Base-by-base conservation (phyloP, 1,140 invertebrate genomes). In the Proctacanthus coquilletti region DNA sequence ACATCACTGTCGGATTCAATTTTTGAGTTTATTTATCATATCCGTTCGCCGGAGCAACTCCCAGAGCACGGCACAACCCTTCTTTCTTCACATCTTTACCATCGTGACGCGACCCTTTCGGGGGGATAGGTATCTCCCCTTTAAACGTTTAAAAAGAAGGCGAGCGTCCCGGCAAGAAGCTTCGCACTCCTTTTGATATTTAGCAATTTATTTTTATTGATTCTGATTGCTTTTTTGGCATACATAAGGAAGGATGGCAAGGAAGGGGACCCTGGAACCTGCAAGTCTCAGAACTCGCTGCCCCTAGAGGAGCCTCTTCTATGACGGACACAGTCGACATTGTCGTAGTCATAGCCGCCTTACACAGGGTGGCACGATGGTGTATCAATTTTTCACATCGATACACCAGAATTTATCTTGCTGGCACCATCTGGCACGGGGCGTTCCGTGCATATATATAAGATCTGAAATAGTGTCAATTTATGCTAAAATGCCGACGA, bases 381-480 rank as follows among this genome's bases (percentile, higher is more conserved):
- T 33, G 15, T 15, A 33, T 33, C 14, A 33, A 33, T 33, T 33
- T 33, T 14, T 33, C 31, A 33, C 31, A 33, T 9, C 31, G 15
- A 33, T 33, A 10, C 14, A 33, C 17, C 17, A 6, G n/a, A 13
- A 18, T 6, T 33, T 35, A 35, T 35, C 34, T 15, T 6, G 10
- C 11, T 6, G 6, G 20, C 17, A 35, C 34, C 34, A 35, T 35
- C 34, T 35, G 34, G 34, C 18, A 35, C 19, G 17, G 34, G 34
- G 34, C 34, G 34, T 35, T 35, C 17, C 10, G 17, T 35, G 34
- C 34, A 35, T 35, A 35, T 17, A 35, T 27, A 9, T 35, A n/a
- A 35, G 6, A 35, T 35, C 34, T 35, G 18, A 35, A 35, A 35
- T 35, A 35, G 34, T 35, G 34, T 35, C 34, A 35, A 35, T 35